A percentile compares a stretch with the other conserved stretches of the same genome.
These are phyloP conservation scores for Brachyalestes nurse DNA, from an alignment of 2,797 vertebrate genomes.

Conservation along the genomic window DNA sequence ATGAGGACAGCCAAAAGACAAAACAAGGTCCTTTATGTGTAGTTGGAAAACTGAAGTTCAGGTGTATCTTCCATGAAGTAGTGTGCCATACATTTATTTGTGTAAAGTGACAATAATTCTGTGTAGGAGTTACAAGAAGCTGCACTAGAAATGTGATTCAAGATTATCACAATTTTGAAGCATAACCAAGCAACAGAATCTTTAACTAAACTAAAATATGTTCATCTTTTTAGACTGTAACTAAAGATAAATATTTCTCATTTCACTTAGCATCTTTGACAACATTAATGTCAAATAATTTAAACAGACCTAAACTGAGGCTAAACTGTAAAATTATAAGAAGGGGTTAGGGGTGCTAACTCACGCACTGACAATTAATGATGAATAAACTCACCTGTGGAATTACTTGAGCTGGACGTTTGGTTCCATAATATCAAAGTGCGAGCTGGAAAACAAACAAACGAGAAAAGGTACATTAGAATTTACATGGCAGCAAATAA, in stretches of 20 bases:
- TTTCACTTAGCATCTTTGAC: too few species aligned
- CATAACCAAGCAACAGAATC: neutral
- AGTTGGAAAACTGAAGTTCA: too few species aligned
- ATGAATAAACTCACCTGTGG: constrained; percentile 46
- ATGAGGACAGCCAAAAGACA: too few species aligned
- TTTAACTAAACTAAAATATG: neutral
- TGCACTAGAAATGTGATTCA: constrained; percentile 4
- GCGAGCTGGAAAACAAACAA: constrained; percentile 48
- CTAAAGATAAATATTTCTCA: too few species aligned
- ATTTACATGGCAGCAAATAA: neutral
- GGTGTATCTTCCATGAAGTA: neutral
- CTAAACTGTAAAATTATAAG: neutral
- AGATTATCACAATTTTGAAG: neutral
- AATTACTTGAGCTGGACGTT: constrained; percentile 50
- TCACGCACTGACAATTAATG: neutral
- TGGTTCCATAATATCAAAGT: constrained; percentile 60
- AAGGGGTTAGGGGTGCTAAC: neutral
- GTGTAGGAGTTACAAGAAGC: constrained; percentile 9
- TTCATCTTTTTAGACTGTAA: neutral
- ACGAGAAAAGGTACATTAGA: neutral
- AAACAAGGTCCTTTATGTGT: too few species aligned
- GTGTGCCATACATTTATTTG: neutral
- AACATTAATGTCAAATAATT: too few species aligned
- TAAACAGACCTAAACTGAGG: too few species aligned
- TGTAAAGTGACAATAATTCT: neutral